Percentiles rank a stretch among this genome's conserved stretches.
Evolutionary conservation across 2,888 invertebrate genomes (phyloP).

Genomic region (Bellardia pandia): DNA sequence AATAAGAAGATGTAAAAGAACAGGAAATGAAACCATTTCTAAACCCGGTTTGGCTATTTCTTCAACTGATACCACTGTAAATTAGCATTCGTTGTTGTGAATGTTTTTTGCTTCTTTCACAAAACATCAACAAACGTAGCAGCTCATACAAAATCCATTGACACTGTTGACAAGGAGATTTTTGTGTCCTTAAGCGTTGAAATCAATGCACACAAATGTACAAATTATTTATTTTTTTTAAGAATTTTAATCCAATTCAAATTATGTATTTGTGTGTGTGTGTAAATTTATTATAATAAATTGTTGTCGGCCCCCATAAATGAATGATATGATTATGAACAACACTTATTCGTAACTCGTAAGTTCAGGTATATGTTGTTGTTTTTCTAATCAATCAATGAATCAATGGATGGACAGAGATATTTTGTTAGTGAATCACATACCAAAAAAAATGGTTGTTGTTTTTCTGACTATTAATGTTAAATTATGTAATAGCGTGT

Average conservation of each 20-base stretch:
- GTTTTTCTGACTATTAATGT: too few relatives aligned
- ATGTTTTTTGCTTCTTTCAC: background rate
- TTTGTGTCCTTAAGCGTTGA: slow-evolving; percentile 79
- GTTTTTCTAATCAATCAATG: too few relatives aligned
- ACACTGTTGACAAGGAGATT: background rate
- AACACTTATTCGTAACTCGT: too few relatives aligned
- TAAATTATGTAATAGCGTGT: too few relatives aligned
- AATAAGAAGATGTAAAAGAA: too few relatives aligned
- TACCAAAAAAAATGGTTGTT: too few relatives aligned
- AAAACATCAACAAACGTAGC: background rate
- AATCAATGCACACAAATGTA: slow-evolving; percentile 82
- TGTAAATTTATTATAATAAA: background rate
- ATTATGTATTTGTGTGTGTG: background rate
- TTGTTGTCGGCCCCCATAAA: background rate
- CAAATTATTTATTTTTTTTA: slow-evolving; percentile 57
- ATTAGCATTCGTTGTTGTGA: background rate
- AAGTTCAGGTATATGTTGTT: too few relatives aligned
- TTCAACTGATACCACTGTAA: background rate
- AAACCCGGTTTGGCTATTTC: too few relatives aligned
- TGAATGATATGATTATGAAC: too few relatives aligned
- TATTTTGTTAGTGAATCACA: too few relatives aligned
- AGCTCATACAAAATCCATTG: slow-evolving; percentile 60
- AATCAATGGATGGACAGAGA: too few relatives aligned
- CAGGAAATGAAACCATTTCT: too few relatives aligned
- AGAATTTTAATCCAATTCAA: background rate